Percentiles rank a stretch among this genome's conserved stretches.
These are phyloP conservation scores for Biston betularia DNA, from an alignment of 2,888 invertebrate species.

Conservation along the genomic window DNA sequence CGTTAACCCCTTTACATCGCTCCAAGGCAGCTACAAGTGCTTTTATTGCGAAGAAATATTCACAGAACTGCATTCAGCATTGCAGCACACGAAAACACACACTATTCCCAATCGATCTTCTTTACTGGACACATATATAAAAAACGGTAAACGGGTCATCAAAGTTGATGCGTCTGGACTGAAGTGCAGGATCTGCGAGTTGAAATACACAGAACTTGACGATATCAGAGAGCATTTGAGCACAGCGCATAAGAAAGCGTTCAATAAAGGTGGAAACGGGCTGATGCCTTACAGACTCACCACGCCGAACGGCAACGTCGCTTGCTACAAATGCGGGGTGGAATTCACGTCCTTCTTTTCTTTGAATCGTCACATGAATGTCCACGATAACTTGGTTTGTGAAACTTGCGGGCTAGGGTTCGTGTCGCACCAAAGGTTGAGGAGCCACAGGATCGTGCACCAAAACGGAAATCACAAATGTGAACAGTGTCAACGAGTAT, in stretches of 20 bases:
- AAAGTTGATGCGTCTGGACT: constrained; percentile 78
- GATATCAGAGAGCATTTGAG: constrained; percentile 71
- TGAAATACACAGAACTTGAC: constrained; percentile 72
- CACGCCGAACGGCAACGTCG: constrained; percentile 63
- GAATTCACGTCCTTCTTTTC: constrained; percentile 76
- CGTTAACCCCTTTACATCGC: constrained; percentile 77
- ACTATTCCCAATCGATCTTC: constrained; percentile 63
- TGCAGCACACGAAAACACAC: constrained; percentile 43
- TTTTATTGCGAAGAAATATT: constrained; percentile 78
- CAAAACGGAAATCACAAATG: constrained; percentile 75
- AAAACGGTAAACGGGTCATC: constrained; percentile 77
- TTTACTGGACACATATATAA: constrained; percentile 70
- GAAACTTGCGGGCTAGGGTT: constrained; percentile 80
- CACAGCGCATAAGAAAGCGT: constrained; percentile 69
- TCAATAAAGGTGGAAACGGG: constrained; percentile 76
- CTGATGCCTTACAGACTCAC: constrained; percentile 76
- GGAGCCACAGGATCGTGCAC: constrained; percentile 75
- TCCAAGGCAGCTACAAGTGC: constrained; percentile 80
- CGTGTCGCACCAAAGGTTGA: constrained; percentile 75
- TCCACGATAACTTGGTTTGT: constrained; percentile 77
- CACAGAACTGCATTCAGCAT: constrained; percentile 68
- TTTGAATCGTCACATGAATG: constrained; percentile 79
- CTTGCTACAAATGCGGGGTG: constrained; percentile 74
- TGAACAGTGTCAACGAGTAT: constrained; percentile 72
- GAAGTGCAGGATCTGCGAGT: constrained; percentile 74